Evolutionary conservation across 2,888 invertebrate genomes (phyloP), one percentile per base, ranked within the genome.

Genomic region (Schrankia costaestrigalis): DNA sequence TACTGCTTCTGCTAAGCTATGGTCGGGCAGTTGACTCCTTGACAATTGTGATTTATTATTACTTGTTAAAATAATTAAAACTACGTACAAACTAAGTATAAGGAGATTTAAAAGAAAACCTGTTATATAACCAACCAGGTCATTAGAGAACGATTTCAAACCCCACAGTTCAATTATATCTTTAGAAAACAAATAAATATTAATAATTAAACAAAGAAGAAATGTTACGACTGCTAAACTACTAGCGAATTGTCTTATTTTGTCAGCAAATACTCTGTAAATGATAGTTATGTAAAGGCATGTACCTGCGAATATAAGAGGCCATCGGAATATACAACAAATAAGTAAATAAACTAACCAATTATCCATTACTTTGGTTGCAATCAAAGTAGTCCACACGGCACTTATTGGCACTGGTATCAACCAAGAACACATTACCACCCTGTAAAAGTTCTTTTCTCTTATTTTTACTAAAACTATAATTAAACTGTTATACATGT

Each of bases 401-500:
- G 47, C 60, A 39, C 70, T 75, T 10, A 84, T 48, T 0, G 77
- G 78, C 2, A 73, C 21, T 0, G 85, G 84, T 34, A 79, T 40
- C 25, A 81, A 38, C 85, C 85, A 85, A n/a, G 81, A 62, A 41
- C 69, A 78, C 3, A 56, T 40, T 28, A 77, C 49, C 17, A 77
- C 71, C 50, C 62, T 76, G 35, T 71, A 68, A 19, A 85, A 68
- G 49, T 49, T 73, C 15, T 66, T 62, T 39, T 72, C 71, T 39
- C 70, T 78, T 45, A 78, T 71, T 50, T 77, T 81, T 8, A 83
- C 78, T 45, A 83, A 51, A 11, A 85, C 81, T 42, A 81, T 70
- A 25, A 85, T 76, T 43, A 85, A 61, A 46, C 71, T 79, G 35
- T 82, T 78, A 44, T 84, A 82, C 82, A 85, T 85, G 28, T 85